Evolutionary conservation across 2,888 invertebrate genomes (phyloP).

Genomic region (Herminia tarsipennalis): DNA sequence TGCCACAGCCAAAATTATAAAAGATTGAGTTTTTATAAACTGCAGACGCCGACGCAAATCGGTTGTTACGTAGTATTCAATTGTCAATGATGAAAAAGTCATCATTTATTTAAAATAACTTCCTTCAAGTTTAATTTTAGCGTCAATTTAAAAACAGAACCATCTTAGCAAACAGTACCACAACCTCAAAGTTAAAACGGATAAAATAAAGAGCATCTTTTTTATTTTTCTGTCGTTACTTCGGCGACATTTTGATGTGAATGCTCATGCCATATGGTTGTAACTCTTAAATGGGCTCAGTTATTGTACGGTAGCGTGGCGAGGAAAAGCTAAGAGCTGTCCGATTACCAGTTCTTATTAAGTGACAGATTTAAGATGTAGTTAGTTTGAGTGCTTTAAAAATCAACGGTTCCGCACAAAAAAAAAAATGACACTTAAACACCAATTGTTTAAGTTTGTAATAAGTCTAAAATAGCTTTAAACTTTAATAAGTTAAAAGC

Average conservation of each 20-base stretch:
- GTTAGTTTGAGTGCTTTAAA: neutral
- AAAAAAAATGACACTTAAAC: no score
- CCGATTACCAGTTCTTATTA: conserved; percentile 44
- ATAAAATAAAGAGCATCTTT: conserved; percentile 1
- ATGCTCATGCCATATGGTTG: conserved; percentile 24
- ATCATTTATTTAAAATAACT: neutral
- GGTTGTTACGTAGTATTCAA: no score
- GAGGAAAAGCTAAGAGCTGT: conserved; percentile 42
- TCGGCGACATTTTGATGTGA: conserved; percentile 44
- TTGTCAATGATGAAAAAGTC: no score
- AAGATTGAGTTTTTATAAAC: no score
- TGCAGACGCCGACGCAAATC: no score
- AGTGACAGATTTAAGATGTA: conserved; percentile 8
- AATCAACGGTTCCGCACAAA: conserved; percentile 5
- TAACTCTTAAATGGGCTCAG: conserved; percentile 48
- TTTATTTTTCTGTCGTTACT: conserved; percentile 48
- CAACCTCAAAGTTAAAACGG: conserved; percentile 6
- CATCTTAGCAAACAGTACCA: conserved; percentile 5
- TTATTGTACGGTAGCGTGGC: conserved; percentile 57
- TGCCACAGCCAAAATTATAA: no score
- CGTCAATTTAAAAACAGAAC: conserved; percentile 5
- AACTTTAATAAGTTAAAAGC: no score
- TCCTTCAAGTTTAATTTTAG: neutral
- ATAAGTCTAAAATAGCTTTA: neutral
- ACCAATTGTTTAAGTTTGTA: no score